Percentiles rank a stretch among this genome's conserved stretches.
These are phyloP conservation scores for Phania funesta DNA, from an alignment of 2,888 invertebrate genomes.

Conservation along the genomic window DNA sequence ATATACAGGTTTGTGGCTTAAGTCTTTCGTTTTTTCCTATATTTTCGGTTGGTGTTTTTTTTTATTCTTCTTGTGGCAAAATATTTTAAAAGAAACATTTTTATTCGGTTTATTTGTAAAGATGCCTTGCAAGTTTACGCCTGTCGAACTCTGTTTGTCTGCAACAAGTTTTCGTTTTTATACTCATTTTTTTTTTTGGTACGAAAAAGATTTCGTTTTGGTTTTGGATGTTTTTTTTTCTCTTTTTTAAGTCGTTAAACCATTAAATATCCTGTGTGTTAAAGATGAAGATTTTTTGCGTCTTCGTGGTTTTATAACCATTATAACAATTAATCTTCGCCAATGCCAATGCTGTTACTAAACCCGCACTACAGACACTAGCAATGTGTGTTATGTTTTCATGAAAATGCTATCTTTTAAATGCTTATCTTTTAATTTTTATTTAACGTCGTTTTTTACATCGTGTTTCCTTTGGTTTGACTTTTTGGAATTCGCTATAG, in stretches of 20 bases:
- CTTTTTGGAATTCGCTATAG: slow-evolving; percentile 63
- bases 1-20: slow-evolving; percentile 63
- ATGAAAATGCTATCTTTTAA: slow-evolving; percentile 69
- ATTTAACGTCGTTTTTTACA: slow-evolving; percentile 36
- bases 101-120: slow-evolving; percentile 62
- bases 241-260: slow-evolving; percentile 40
- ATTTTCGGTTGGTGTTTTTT: slow-evolving; percentile 55
- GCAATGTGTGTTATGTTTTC: slow-evolving; percentile 3
- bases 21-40: slow-evolving; percentile 57
- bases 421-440: slow-evolving; percentile 79
- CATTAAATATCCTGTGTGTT: slow-evolving; percentile 62
- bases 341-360: slow-evolving; percentile 78
- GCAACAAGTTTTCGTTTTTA: slow-evolving; percentile 72
- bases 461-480: slow-evolving; percentile 17
- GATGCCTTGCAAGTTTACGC: slow-evolving; percentile 73
- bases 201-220: slow-evolving; percentile 30
- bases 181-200: not conserved
- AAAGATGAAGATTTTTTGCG: slow-evolving; percentile 35
- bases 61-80: not conserved
- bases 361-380: slow-evolving; percentile 44
- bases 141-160: slow-evolving; percentile 71
- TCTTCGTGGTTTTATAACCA: slow-evolving; percentile 46
- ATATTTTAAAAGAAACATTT: slow-evolving; percentile 48
- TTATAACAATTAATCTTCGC: slow-evolving; percentile 79
- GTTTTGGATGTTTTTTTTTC: slow-evolving; percentile 63